These are phyloP conservation scores for Medauroidea extradentata DNA, from an alignment of 1,140 invertebrate genomes.

Conservation along the genomic window DNA sequence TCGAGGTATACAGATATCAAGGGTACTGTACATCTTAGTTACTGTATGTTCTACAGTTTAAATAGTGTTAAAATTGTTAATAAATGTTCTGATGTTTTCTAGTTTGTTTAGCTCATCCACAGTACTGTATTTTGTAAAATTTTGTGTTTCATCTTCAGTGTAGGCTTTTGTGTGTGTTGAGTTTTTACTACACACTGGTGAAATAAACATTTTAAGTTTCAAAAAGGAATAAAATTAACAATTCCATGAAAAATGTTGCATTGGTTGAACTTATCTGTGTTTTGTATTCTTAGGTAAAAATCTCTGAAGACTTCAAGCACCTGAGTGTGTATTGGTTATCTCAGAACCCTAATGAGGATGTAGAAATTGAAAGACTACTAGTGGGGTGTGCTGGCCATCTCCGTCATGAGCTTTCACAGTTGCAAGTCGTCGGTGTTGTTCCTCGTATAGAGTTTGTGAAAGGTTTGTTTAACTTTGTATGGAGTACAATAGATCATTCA, in stretches of 20 bases:
- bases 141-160: no score
- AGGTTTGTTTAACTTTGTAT: slow-evolving; percentile 44
- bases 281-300: slow-evolving; percentile 46
- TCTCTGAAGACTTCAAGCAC: slow-evolving; percentile 56
- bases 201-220: no score
- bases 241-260: no score
- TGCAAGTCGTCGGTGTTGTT: slow-evolving; percentile 63
- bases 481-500: neutral
- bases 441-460: slow-evolving; percentile 66
- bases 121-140: slow-evolving; percentile 14
- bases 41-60: no score
- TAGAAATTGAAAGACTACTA: slow-evolving; percentile 50
- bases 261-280: no score
- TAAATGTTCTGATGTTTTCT: slow-evolving; percentile 13
- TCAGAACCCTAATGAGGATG: slow-evolving; percentile 44
- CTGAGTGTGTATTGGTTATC: slow-evolving; percentile 67
- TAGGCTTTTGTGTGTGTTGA: no score
- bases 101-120: neutral
- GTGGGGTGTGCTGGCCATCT: slow-evolving; percentile 49
- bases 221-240: no score
- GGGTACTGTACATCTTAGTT: slow-evolving; percentile 43
- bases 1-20: slow-evolving; percentile 61
- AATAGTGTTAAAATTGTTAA: slow-evolving; percentile 19
- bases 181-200: no score
- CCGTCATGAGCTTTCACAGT: slow-evolving; percentile 61